phyloP scores from a whole-genome alignment of 2,797 vertebrate genomes.

The Avahi laniger region DNA sequence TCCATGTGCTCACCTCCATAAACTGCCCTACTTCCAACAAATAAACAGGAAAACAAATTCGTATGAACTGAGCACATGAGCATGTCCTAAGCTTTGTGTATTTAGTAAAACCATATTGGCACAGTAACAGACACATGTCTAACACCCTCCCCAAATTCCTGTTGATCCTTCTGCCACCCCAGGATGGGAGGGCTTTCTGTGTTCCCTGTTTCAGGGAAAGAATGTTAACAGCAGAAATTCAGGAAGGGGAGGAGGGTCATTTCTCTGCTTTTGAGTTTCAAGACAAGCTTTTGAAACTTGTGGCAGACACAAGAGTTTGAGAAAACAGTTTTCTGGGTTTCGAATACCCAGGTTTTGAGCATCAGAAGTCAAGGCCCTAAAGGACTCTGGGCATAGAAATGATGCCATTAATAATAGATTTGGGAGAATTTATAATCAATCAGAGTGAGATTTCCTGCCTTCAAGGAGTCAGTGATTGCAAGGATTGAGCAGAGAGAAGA shows the following conservation, averaged over 20 bases:
- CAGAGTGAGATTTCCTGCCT: neutral
- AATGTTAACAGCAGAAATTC: neutral
- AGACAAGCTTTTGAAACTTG: neutral
- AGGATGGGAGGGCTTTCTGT: neutral
- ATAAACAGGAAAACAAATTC: neutral
- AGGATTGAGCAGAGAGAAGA: neutral
- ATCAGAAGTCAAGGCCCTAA: neutral
- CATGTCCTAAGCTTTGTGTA: neutral
- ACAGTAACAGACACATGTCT: too few relatives aligned
- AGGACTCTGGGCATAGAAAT: constrained; percentile 28
- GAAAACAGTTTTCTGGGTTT: neutral
- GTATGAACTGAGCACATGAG: neutral
- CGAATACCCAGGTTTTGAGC: neutral
- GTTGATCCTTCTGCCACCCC: neutral
- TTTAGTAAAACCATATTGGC: neutral
- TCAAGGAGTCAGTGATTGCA: neutral
- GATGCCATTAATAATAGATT: constrained; percentile 35
- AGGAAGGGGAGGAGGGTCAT: neutral
- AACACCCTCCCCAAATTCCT: neutral
- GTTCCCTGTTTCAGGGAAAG: neutral
- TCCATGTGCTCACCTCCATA: neutral
- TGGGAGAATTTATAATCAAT: constrained; percentile 42
- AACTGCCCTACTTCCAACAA: neutral
- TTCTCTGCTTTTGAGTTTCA: neutral
- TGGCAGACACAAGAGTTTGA: neutral